Evolutionary conservation across 1,140 invertebrate species (phyloP).

Genomic region (Heliconius hermathena): DNA sequence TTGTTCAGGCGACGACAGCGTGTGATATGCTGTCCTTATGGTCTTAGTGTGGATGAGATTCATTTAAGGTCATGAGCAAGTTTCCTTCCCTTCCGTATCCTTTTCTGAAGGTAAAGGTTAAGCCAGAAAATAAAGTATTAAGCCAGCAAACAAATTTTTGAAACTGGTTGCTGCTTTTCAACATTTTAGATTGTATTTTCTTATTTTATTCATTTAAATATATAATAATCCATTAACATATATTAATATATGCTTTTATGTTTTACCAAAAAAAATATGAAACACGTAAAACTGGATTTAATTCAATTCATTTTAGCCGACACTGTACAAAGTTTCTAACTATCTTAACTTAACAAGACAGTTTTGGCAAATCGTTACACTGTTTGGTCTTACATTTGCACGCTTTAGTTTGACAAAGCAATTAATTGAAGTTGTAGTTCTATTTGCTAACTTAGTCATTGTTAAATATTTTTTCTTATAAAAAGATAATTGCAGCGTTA

Average conservation of each 20-base stretch:
- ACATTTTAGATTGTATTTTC: too few species aligned
- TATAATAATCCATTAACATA: too few species aligned
- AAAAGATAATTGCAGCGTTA: background rate
- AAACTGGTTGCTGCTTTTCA: too few species aligned
- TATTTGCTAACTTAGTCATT: background rate
- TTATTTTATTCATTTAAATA: too few species aligned
- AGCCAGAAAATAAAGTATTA: too few species aligned
- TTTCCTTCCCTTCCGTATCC: too few species aligned
- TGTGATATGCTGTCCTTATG: too few species aligned
- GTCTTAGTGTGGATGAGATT: too few species aligned
- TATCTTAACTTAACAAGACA: conserved; percentile 38
- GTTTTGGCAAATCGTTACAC: conserved; percentile 37
- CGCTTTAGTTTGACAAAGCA: conserved; percentile 22
- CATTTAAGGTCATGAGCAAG: too few species aligned
- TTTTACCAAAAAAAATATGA: background rate
- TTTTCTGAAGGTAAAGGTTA: too few species aligned
- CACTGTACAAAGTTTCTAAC: background rate
- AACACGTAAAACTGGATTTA: background rate
- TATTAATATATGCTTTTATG: background rate
- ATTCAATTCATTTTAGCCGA: background rate
- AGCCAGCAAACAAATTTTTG: too few species aligned
- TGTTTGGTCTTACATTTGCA: conserved; percentile 16
- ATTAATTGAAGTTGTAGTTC: conserved; percentile 4
- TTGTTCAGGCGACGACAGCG: too few species aligned
- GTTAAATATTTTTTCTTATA: background rate